A percentile compares a stretch with the other conserved stretches of the same genome.
These are phyloP conservation scores for Rhabdophis nuchalis DNA, from an alignment of 2,797 vertebrate genomes.

Conservation along the genomic window DNA sequence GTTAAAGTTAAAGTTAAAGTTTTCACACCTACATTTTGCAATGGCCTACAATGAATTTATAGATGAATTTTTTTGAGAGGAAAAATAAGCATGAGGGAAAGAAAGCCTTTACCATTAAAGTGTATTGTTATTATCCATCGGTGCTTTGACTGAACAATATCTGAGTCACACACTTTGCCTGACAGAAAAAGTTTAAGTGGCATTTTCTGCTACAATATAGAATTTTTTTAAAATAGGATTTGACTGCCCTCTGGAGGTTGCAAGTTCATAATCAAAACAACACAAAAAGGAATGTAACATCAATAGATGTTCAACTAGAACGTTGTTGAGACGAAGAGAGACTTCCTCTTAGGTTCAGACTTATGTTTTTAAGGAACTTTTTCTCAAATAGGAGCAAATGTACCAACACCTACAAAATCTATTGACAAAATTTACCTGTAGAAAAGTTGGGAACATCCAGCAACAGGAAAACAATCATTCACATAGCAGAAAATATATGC, in stretches of 20 bases:
- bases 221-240: background rate
- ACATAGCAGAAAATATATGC: background rate
- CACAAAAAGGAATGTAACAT: background rate
- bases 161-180: background rate
- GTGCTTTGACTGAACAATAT: background rate
- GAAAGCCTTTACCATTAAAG: background rate
- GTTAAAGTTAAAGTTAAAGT: too few relatives aligned
- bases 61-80: background rate
- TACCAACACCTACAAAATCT: background rate
- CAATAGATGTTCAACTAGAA: fast-evolving
- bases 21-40: background rate
- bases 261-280: background rate
- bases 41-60: background rate
- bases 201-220: background rate
- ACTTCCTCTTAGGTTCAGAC: slow-evolving; percentile 43
- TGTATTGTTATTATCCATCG: background rate
- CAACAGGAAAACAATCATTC: background rate
- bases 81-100: background rate
- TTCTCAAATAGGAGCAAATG: background rate
- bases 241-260: slow-evolving; percentile 70
- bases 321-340: background rate
- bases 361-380: slow-evolving; percentile 19
- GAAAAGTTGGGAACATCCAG: fast-evolving
- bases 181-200: background rate
- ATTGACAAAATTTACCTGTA: background rate